Evolutionary conservation across 2,888 invertebrate genomes (phyloP), one percentile per base, ranked within the genome.

Genomic region (Vanessa cardui): DNA sequence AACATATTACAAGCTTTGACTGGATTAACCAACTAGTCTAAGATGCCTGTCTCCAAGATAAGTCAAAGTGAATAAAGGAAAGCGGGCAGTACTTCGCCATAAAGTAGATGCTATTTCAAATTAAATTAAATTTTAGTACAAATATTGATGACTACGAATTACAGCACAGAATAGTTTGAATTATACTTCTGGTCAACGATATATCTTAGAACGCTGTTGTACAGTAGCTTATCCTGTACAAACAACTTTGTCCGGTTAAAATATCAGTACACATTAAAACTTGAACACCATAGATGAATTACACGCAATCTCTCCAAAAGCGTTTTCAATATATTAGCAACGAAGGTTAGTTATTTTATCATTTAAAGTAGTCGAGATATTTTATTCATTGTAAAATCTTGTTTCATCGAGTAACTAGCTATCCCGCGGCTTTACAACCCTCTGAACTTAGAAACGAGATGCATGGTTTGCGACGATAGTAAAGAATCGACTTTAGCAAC

Each of bases 401-500:
- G 68, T 63, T 63, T 56, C 65, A 49, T 60, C 63, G 45, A 62
- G 61, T 49, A 18, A 56, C 58, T 52, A 31, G 62, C 21, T 58
- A 56, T 56, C 70, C 70, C 63, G 68, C 20, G 64, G 70, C 64
- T 65, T 70, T 65, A 59, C 67, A 64, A 26, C 59, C 45, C 58
- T 26, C n/a, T 47, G 50, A 39, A 61, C 50, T 63, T 45, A 59
- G 39, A 52, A 45, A 44, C 47, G 52, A 45, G 63, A 63, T 47
- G 50, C 58, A 47, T 63, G 20, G 52, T 46, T 49, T 46, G 58
- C 9, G 9, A 45, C 15, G 0, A 31, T 20, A 62, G 21, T 59
- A 50, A 54, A 64, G 20, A 58, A 64, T 62, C 9, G 8, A 50
- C 18, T 58, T 52, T 58, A 50, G 44, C 31, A 45, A 44, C 31